These are phyloP conservation scores for Protobothrops flavoviridis DNA, from an alignment of 2,113 vertebrate genomes.

Conservation along the genomic window DNA sequence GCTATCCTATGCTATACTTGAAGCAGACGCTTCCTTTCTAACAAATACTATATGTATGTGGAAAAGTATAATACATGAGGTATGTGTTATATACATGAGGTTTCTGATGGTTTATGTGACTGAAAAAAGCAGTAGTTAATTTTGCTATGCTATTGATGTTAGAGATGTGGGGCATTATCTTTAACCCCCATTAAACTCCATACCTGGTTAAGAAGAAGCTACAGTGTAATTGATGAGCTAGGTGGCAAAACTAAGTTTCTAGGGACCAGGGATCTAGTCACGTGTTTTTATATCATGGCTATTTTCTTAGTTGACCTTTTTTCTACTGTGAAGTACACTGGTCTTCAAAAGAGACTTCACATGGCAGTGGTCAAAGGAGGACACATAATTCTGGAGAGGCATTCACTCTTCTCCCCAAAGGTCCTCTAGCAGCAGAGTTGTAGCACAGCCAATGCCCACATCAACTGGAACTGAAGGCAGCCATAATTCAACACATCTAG, in stretches of 20 bases:
- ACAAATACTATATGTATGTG: neutral
- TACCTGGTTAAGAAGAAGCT: neutral
- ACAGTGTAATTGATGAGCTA: neutral
- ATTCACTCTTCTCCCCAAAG: neutral
- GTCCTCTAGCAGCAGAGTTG: neutral
- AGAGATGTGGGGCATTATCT: neutral
- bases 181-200: neutral
- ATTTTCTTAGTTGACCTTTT: conserved; percentile 5
- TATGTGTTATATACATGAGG: neutral
- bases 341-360: neutral
- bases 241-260: neutral
- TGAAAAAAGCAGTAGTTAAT: neutral
- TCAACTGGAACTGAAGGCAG: neutral
- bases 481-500: neutral
- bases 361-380: neutral
- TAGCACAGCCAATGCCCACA: neutral
- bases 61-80: neutral
- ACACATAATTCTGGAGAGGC: neutral
- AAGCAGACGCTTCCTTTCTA: neutral
- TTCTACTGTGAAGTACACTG: neutral
- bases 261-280: neutral
- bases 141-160: conserved; percentile 1
- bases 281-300: neutral
- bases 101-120: neutral
- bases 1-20: no score